phyloP scores from a whole-genome alignment of 2,113 vertebrate genomes.

The Malurus elegans region DNA sequence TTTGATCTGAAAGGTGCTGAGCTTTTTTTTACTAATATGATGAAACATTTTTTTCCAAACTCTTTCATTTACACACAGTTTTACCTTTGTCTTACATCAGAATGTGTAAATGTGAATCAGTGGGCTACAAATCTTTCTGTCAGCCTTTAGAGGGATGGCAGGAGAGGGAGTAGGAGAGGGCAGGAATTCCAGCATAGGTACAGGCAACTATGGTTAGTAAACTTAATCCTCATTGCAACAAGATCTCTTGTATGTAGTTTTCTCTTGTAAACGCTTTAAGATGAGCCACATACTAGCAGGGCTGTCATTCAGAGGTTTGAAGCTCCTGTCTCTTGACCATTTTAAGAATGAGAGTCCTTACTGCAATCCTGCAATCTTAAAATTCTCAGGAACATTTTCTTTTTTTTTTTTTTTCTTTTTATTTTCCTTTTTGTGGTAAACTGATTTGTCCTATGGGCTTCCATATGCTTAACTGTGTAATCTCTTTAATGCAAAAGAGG shows the following conservation, averaged over 20 bases:
- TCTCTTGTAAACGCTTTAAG: not conserved
- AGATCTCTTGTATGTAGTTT: not conserved
- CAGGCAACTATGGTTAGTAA: not conserved
- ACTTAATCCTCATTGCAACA: not conserved
- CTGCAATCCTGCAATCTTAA: slow-evolving; percentile 12
- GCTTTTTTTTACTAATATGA: not conserved
- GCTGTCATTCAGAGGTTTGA: not conserved
- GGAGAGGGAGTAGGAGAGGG: not conserved
- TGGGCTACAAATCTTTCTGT: not conserved
- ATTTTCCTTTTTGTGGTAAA: not conserved
- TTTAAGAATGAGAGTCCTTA: not conserved
- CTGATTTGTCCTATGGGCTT: not conserved
- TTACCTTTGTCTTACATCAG: not conserved
- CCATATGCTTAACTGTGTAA: not conserved
- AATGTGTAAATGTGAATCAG: not conserved
- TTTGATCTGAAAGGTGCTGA: slow-evolving; percentile 17
- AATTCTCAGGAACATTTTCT: slow-evolving; percentile 12
- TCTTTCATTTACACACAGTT: not conserved
- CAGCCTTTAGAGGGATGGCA: not conserved
- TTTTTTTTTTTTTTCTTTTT: not conserved
- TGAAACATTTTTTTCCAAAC: not conserved
- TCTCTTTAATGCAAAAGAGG: not conserved
- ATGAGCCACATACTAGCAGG: not conserved
- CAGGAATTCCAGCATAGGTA: not conserved
- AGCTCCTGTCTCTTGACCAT: not conserved